Evolutionary conservation across 2,113 vertebrate species (phyloP), one percentile per base, ranked within the genome.

Genomic region (Drymodes brunneopygia): DNA sequence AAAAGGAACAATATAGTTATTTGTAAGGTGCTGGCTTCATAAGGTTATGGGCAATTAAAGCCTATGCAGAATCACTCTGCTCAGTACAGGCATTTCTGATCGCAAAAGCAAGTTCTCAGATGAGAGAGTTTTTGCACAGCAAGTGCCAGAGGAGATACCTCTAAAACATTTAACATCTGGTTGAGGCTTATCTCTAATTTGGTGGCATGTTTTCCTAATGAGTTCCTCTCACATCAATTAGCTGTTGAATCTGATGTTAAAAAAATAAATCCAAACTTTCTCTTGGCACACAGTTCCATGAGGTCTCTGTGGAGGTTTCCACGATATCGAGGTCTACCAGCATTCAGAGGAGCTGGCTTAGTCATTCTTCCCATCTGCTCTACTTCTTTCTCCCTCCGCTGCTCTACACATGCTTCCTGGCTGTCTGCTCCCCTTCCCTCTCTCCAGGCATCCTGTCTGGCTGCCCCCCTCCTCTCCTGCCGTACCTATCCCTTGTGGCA

Each of bases 341-440:
- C 75, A 53, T 88, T 96, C 28, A 0, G 82, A 94, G 67, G 64
- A 95, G 90, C 77, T 91, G 77, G 77, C 90, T 97, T 97, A 97
- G 94, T 97, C 95, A 97, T 92, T 88, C 90, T 96, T 93, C 77
- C 96, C 96, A 97, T 97, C 95, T 97, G 96, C 94, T 97, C 61
- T 58, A 17, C 50, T 95, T 78, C 93, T 96, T 95, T 61, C 48
- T 92, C 86, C 44, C 77, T 96, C 61, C 2, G 0, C 69, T 81
- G 90, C 94, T 94, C 90, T 51, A 35, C 94, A 86, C 88, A 92
- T 18, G n/a, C 80, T 93, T 95, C 88, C 92, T 86, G 77, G 44
- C 67, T 94, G 82, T 15, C 90, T 96, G 88, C 53, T 84, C 88
- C 86, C 53, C 61, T 62, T 88, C 86, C 88, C 65, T 38, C 48